Evolutionary conservation across 37 sponge, comb jelly and placozoan species (phyloP).

Genomic region (Eunapius fragilis): DNA sequence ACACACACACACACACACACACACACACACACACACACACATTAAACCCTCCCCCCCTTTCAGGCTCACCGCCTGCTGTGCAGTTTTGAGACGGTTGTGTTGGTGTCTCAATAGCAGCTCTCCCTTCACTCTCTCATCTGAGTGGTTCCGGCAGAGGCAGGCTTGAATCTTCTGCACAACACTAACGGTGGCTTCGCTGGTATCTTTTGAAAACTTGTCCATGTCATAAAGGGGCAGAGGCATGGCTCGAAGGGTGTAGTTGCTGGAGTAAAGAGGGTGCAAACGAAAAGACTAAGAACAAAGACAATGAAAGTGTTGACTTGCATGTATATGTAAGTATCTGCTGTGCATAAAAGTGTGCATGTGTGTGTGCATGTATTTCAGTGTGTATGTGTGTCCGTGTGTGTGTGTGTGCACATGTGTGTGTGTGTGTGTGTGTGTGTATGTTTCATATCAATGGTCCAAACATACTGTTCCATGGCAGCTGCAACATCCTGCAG

Average conservation of each 20-base stretch:
- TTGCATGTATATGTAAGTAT: neutral
- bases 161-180: constrained; percentile 55
- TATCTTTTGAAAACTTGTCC: constrained; percentile 7
- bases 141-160: constrained; percentile 74
- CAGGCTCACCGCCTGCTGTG: constrained; percentile 64
- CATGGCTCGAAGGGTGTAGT: constrained; percentile 77
- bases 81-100: constrained; percentile 50
- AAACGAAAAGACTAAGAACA: neutral
- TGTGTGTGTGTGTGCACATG: neutral
- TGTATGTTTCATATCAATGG: neutral
- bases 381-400: neutral
- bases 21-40: neutral
- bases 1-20: constrained; percentile 15
- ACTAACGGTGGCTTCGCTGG: neutral
- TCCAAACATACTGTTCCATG: constrained; percentile 69
- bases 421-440: neutral
- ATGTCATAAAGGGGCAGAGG: constrained; percentile 70
- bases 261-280: no score
- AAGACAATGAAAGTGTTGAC: neutral
- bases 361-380: neutral
- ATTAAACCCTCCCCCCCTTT: neutral
- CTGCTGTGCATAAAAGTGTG: neutral
- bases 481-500: constrained; percentile 60
- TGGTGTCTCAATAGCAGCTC: constrained; percentile 62
- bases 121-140: constrained; percentile 65